These are phyloP conservation scores for Dicentrarchus labrax DNA, from an alignment of 2,113 vertebrate species.

Conservation along the genomic window DNA sequence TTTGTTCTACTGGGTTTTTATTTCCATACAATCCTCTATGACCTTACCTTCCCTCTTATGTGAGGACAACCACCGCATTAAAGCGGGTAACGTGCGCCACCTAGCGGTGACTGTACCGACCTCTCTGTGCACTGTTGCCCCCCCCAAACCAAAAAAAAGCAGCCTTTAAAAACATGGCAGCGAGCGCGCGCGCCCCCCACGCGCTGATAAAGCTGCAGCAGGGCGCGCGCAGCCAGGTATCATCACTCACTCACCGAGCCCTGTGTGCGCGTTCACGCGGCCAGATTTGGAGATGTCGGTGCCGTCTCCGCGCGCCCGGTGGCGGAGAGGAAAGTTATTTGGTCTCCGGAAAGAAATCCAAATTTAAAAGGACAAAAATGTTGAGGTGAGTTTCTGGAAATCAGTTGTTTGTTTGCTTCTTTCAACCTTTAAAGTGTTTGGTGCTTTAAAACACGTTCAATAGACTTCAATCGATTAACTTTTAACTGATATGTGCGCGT, in stretches of 20 bases:
- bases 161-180: not conserved
- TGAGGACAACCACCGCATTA: not conserved
- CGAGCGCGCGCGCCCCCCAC: slow-evolving; percentile 21
- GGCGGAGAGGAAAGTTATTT: slow-evolving; percentile 15
- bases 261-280: slow-evolving; percentile 69
- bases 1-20: too few species aligned
- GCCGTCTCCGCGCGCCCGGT: slow-evolving; percentile 74
- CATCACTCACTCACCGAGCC: slow-evolving; percentile 32
- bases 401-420: not conserved
- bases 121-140: too few species aligned
- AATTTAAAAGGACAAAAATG: slow-evolving; percentile 66
- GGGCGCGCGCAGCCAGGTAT: not conserved
- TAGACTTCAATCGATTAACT: not conserved
- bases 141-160: too few species aligned
- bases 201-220: not conserved
- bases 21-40: not conserved
- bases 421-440: not conserved
- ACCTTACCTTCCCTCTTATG: not conserved
- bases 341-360: slow-evolving; percentile 23
- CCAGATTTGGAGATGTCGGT: slow-evolving; percentile 72
- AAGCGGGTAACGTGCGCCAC: slow-evolving; percentile 44
- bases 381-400: slow-evolving; percentile 63
- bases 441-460: not conserved
- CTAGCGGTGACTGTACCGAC: slow-evolving; percentile 30
- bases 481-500: not conserved